Evolutionary conservation across 2,113 vertebrate species (phyloP), one percentile per base, ranked within the genome.

Genomic region (Psittacara wagleri): DNA sequence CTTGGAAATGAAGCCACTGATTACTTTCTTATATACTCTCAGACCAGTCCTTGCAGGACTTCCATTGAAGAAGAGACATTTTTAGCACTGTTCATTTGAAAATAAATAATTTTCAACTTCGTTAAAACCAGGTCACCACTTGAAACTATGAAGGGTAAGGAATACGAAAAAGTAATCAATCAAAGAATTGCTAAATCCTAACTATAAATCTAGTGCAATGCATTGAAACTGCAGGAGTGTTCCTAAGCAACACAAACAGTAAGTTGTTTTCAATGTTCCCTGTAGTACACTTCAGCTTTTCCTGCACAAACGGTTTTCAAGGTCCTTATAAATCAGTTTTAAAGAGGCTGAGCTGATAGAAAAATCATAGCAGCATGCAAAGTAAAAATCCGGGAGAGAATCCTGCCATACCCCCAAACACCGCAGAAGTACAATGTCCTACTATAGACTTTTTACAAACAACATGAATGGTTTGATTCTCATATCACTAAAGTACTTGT

Each of bases 291-390:
- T 97, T 97, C 83, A 97, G 96, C 66, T 96, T 97, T 97, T 94
- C 97, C 95, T 96, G 93, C 97, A 97, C 95, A 98, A 98, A 98
- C 3, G 92, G 72, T 97, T 98, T 97, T 95, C 91, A 96, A 97
- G 93, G 95, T 96, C 87, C 88, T 92, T 95, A 96, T 98, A 97
- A 98, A 98, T 98, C 96, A 97, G 95, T 94, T 97, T 98, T 96
- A 97, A 98, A 96, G 96, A 97, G 85, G 97, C 59, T 66, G 37
- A 66, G 78, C 85, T 97, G 95, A 97, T 96, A 94, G 90, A 96
- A 97, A 97, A 96, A 95, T 97, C 94, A 96, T 84, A 96, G 96
- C 76, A 96, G 82, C 82, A 96, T 95, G 96, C 77, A 96, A 96
- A 97, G 46, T 90, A 94, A 83, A 84, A 96, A 95, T 90, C 70